Evolutionary conservation across 2,113 vertebrate species (phyloP).

Genomic region (Nerophis lumbriciformis): DNA sequence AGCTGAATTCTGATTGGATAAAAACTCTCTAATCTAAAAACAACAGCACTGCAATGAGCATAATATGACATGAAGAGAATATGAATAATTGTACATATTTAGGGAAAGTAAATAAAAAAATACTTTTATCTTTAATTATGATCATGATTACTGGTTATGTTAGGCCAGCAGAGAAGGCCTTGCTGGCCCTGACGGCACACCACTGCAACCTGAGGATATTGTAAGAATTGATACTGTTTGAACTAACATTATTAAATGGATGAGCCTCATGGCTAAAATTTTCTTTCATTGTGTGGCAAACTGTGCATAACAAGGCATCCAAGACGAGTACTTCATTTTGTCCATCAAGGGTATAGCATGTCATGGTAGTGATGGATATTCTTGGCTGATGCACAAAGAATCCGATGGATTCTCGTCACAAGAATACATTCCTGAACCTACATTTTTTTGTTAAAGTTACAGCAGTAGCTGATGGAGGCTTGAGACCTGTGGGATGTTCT

Average conservation of each 20-base stretch:
- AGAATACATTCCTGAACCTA: constrained; percentile 30
- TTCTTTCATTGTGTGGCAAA: constrained; percentile 34
- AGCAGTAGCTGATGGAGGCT: constrained; percentile 33
- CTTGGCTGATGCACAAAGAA: constrained; percentile 23
- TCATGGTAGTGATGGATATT: constrained; percentile 36
- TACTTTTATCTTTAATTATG: no score
- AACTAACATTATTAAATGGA: constrained; percentile 58
- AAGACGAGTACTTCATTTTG: constrained; percentile 39
- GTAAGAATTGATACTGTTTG: constrained; percentile 33
- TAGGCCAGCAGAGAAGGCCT: no score
- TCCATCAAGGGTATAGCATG: constrained; percentile 16
- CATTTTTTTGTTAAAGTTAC: constrained; percentile 61
- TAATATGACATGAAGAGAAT: no score
- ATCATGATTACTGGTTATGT: no score
- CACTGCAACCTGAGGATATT: constrained; percentile 56
- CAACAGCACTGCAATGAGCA: no score
- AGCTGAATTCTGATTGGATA: no score
- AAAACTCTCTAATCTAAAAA: no score
- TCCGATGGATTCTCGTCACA: constrained; percentile 42
- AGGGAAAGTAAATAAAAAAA: no score
- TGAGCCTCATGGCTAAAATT: constrained; percentile 44
- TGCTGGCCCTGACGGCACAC: no score
- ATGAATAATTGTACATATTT: no score
- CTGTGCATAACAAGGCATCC: constrained; percentile 37
- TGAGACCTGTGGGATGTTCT: constrained; percentile 4